Conservation (phyloP, 2,113 vertebrate species). For the Antechinus flavipes region DNA sequence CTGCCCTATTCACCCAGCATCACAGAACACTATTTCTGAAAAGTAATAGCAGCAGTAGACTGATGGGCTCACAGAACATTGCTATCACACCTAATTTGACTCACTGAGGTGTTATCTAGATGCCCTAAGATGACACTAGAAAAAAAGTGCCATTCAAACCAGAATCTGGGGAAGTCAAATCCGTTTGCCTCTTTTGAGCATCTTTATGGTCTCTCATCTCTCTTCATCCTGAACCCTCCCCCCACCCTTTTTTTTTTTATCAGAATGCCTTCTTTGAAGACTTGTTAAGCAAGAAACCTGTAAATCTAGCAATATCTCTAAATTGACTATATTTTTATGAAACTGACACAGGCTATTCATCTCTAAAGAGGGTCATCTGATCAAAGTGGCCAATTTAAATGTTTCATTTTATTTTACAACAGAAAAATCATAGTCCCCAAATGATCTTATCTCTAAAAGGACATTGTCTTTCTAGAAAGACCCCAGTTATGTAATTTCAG, state of each 20-base stretch:
- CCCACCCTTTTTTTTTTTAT: not conserved
- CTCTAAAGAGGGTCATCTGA: not conserved
- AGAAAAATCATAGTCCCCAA: not conserved
- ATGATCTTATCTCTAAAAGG: not conserved
- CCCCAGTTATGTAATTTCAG: not conserved
- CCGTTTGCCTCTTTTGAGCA: accelerated
- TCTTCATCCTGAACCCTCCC: accelerated
- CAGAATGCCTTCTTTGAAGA: not conserved
- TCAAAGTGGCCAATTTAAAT: not conserved
- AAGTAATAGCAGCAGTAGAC: not conserved
- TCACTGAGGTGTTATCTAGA: not conserved
- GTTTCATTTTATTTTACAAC: not conserved
- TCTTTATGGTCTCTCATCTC: accelerated
- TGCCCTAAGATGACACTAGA: not conserved
- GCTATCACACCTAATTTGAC: not conserved
- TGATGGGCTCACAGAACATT: not conserved
- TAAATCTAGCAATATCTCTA: not conserved
- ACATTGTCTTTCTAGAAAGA: not conserved
- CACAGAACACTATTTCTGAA: conserved; percentile 3
- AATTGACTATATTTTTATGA: not conserved
- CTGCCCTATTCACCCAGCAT: not conserved
- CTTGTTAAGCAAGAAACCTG: not conserved
- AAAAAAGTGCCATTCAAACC: not conserved
- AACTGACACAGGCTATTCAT: not conserved
- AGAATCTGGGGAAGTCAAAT: not conserved